Conservation (phyloP, 2,797 vertebrate genomes). For the Martes flavigula region DNA sequence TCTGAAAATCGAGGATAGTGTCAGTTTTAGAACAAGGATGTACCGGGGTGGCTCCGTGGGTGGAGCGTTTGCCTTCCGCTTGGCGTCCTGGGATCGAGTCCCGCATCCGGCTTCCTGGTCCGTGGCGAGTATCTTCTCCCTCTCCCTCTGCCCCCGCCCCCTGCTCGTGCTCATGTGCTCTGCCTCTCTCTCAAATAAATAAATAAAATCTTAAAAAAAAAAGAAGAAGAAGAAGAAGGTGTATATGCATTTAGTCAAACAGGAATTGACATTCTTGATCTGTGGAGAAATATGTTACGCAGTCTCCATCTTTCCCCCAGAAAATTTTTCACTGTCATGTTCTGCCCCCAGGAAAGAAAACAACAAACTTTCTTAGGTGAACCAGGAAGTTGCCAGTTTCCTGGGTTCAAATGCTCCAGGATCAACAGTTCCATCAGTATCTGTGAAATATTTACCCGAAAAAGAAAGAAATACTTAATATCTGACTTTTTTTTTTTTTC, state of each 20-base stretch:
- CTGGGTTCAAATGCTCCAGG: not conserved
- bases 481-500: not conserved
- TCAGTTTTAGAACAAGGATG: not conserved
- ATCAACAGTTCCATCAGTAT: not conserved
- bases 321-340: not conserved
- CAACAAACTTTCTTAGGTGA: not conserved
- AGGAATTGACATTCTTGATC: not conserved
- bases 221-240: not conserved
- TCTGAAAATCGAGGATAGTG: not conserved
- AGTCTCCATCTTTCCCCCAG: not conserved
- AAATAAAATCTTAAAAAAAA: not conserved
- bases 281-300: not conserved
- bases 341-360: not conserved
- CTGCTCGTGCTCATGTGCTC: accelerated
- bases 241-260: not conserved
- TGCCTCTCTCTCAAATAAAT: not conserved
- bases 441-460: not conserved
- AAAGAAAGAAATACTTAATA: not conserved
- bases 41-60: not conserved
- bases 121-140: not conserved
- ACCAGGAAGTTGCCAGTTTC: not conserved
- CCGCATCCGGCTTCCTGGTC: not conserved
- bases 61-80: not conserved
- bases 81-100: not conserved
- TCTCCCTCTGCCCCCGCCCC: not conserved